Base-by-base conservation (phyloP, 2,113 vertebrate genomes). In the Tricholaema leucomelas region DNA sequence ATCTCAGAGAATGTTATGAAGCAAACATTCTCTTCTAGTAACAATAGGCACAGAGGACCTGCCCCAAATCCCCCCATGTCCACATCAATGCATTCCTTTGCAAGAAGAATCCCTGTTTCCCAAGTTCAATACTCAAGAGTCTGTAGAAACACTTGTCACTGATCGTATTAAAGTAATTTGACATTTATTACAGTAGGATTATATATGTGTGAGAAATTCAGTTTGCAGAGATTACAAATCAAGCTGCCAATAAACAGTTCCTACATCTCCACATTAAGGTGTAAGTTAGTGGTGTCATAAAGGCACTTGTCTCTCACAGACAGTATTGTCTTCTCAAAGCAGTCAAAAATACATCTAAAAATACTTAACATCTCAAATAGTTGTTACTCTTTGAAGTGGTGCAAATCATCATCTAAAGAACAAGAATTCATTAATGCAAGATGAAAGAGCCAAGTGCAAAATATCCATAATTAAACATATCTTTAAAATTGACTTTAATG, bases 241-340 rank as follows among this genome's bases (percentile, higher is more conserved):
- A 84, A 92, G 88, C 67, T 91, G 74, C 69, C 63, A 83, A 63
- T 81, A 84, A 90, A 91, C 44, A 94, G 70, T 71, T 94, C 75
- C 84, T 67, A 0, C 64, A 87, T 85, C 70, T 95, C 91, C 56
- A 46, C 55, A 74, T 14, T 67, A 88, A 1, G 42, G 80, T 93
- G 44, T 90, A 94, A 90, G 70, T 90, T 40, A 75, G 59, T 78
- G 72, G 91, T 77, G 86, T 94, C 85, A 81, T 63, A 92, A 96
- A 97, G 96, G 96, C 96, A 97, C 96, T 96, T 96, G 78, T 92
- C 91, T 97, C 86, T 70, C 83, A 94, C 61, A 93, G 87, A 91
- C 72, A 88, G 58, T 67, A 81, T 9, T 80, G 74, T 93, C 66
- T 84, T 81, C 67, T 81, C 80, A 64, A 58, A 85, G 79, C 71